Base-by-base conservation (phyloP, 2,888 invertebrate genomes). In the Trichopoda pennipes region DNA sequence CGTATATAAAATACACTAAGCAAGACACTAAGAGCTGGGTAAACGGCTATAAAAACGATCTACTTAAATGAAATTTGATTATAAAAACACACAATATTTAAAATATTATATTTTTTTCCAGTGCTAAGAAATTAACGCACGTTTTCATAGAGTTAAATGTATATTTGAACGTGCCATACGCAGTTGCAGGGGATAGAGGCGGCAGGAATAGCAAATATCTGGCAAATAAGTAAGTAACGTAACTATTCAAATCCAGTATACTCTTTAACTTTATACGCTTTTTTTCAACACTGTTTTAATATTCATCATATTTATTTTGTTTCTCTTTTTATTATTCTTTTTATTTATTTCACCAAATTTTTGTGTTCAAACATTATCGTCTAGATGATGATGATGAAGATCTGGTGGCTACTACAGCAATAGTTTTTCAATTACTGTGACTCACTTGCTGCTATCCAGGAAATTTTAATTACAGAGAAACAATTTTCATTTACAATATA, bases 181-280 rank as follows among this genome's bases (percentile, higher is more conserved):
- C 21, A 47, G 49, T 56, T 58, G n/a, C 53, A 35, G 23, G 49
- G 44, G 44, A 17, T 19, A 42, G 28, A 75, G 28, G 28, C 17
- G 74, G 19, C 47, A 28, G 23, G 17, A 23, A 55, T 51, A 44
- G n/a, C 19, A 38, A 28, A 28, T 61, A 55, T 47, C 55, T 35
- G 69, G 47, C 77, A 66, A 79, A 58, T 60, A 60, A 72, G 64
- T 21, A 64, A 53, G 47, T 76, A 75, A 74, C 66, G 60, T 68
- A 69, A 51, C 14, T 55, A 55, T 44, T 61, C 44, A 28, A 28
- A 28, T 28, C 28, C 16, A 61, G 32, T 77, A 55, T 69, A 49
- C 51, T 44, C 14, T n/a, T 38, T 38, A 12, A 61, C 35, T 55
- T 44, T 60, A 12, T 44, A 19, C 32, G 21, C 66, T 68, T 60